A percentile compares a stretch with the other conserved stretches of the same genome.
phyloP scores from a whole-genome alignment of 2,113 vertebrate genomes.

The Toxotes jaculatrix region DNA sequence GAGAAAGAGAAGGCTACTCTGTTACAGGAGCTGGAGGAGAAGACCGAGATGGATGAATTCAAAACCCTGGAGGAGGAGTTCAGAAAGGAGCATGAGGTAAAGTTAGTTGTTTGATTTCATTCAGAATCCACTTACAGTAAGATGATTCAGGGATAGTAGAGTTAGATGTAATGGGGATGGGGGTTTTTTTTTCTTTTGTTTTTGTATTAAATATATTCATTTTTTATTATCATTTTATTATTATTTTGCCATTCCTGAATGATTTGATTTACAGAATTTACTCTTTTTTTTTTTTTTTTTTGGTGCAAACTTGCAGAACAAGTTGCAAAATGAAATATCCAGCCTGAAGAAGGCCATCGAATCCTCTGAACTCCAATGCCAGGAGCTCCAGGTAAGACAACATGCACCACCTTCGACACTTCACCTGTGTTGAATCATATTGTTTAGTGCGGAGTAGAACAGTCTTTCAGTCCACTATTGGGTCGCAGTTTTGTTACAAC shows the following conservation, averaged over 20 bases:
- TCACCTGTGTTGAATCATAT: too few relatives aligned
- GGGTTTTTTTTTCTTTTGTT: background rate
- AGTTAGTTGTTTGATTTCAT: too few relatives aligned
- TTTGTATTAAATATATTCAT: background rate
- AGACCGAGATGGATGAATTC: slow-evolving; percentile 89
- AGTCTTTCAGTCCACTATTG: background rate
- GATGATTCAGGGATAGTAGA: background rate
- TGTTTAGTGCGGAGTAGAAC: background rate
- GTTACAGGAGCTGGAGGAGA: slow-evolving; percentile 86
- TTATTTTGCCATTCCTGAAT: background rate
- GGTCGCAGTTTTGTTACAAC: too few relatives aligned
- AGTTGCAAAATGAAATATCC: slow-evolving; percentile 88
- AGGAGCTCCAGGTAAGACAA: slow-evolving; percentile 87
- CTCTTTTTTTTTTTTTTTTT: too few relatives aligned
- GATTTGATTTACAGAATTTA: background rate
- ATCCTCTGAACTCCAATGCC: slow-evolving; percentile 83
- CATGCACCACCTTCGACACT: too few relatives aligned
- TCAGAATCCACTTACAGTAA: background rate
- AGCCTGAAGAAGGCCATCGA: slow-evolving; percentile 84
- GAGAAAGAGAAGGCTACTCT: slow-evolving; percentile 84
- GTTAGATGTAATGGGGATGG: fast-evolving
- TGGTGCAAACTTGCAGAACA: slow-evolving; percentile 84
- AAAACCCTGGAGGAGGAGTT: slow-evolving; percentile 87
- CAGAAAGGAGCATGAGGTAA: slow-evolving; percentile 89
- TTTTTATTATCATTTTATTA: too few relatives aligned